phyloP scores from a whole-genome alignment of 2,113 vertebrate species.

The Microcebus lehilahytsara region DNA sequence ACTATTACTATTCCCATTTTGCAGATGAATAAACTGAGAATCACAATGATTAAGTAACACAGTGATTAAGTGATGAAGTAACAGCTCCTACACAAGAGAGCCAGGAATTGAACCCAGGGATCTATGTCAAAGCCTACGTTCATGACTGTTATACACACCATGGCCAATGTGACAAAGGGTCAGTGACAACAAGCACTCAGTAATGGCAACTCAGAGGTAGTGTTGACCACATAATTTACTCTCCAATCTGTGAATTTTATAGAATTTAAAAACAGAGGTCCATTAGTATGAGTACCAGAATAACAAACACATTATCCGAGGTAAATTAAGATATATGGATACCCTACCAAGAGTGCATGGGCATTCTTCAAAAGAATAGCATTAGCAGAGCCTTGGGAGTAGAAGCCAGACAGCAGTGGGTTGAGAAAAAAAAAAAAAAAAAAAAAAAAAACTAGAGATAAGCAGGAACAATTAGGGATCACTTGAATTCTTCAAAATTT shows the following conservation, averaged over 20 bases:
- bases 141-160: neutral
- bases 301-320: neutral
- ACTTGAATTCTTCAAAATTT: neutral
- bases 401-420: neutral
- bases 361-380: neutral
- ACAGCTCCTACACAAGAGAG: neutral
- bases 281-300: neutral
- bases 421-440: neutral
- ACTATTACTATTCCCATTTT: neutral
- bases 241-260: neutral
- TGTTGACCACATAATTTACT: neutral
- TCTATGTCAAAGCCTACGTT: neutral
- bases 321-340: neutral
- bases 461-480: neutral
- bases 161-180: neutral
- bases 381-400: neutral
- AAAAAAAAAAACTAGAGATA: neutral
- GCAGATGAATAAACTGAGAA: neutral
- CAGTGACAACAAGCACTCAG: neutral
- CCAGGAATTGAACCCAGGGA: neutral
- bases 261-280: neutral
- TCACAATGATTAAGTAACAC: neutral
- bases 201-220: neutral
- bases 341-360: neutral
- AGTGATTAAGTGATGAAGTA: neutral